Conservation (phyloP, 92 coral and sea anemone species). For the Zoanthus sansibaricus region DNA sequence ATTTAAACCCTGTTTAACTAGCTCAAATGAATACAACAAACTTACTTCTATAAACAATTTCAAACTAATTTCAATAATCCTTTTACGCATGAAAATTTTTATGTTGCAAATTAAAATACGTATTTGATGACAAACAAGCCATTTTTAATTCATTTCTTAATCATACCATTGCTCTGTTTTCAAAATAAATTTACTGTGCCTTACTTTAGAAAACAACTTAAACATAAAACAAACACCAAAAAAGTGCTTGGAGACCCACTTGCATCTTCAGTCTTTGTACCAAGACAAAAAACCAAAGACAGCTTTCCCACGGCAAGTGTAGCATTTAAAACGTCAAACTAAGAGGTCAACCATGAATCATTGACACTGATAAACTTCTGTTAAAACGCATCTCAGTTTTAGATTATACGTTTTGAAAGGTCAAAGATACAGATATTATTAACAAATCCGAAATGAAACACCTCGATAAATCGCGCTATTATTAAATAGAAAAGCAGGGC, state of each 20-base stretch:
- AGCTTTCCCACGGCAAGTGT: background rate
- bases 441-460: background rate
- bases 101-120: background rate
- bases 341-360: background rate
- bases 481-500: background rate
- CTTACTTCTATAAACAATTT: too few relatives aligned
- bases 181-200: background rate
- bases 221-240: background rate
- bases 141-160: too few relatives aligned
- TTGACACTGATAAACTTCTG: conserved; percentile 4
- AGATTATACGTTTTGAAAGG: background rate
- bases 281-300: background rate
- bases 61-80: background rate
- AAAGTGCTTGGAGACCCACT: background rate
- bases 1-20: too few relatives aligned
- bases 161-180: background rate
- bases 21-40: too few relatives aligned
- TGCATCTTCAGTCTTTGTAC: background rate
- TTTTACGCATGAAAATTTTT: conserved; percentile 10
- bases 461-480: background rate
- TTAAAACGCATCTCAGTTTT: background rate
- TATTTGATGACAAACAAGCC: too few relatives aligned
- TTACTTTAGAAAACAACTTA: background rate
- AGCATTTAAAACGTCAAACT: background rate
- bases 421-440: background rate